Base-by-base conservation (phyloP, 2,113 vertebrate genomes). In the Tragelaphus strepsiceros region DNA sequence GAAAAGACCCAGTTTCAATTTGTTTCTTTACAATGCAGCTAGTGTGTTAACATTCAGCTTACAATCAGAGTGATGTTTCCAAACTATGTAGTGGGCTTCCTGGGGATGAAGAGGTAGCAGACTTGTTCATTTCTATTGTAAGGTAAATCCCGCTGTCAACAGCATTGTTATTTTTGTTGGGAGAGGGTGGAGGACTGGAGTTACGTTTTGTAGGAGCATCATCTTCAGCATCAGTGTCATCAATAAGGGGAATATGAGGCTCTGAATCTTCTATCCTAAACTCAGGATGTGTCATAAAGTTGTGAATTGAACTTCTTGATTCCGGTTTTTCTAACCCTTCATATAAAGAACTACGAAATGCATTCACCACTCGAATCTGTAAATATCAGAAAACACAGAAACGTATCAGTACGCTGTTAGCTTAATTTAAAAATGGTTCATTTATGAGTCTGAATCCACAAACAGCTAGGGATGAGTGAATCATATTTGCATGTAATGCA, bases 291-390 rank as follows among this genome's bases (percentile, higher is more conserved):
- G 99, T 99, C 99, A 99, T 99, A 99, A 99, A 99, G 99, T 99
- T 99, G 99, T 99, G 99, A 99, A 99, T 99, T 11, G 99, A 99
- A 98, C 99, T 99, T 98, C 99, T 99, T 93, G 99, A 99, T 99
- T 99, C 99, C 17, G 99, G 99, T 98, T 99, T 99, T 99, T 99
- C 99, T 98, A 99, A 98, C 98, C 99, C 99, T 99, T 99, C 99
- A 93, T 99, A 99, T 98, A 99, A 99, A 99, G 99, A 99, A 99
- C 99, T 99, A 99, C 99, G 99, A 99, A 99, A 99, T 99, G 99
- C 99, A 99, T 99, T 99, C 99, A 99, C 99, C 99, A 99, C 99
- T 99, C 99, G 99, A 99, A 99, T 99, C 99, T 99, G 99, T 74
- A 97, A 98, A 98, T 80, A 95, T 96, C 89, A 99, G 95, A 92